phyloP scores from a whole-genome alignment of 2,888 invertebrate genomes.

The Chymomyza amoena region DNA sequence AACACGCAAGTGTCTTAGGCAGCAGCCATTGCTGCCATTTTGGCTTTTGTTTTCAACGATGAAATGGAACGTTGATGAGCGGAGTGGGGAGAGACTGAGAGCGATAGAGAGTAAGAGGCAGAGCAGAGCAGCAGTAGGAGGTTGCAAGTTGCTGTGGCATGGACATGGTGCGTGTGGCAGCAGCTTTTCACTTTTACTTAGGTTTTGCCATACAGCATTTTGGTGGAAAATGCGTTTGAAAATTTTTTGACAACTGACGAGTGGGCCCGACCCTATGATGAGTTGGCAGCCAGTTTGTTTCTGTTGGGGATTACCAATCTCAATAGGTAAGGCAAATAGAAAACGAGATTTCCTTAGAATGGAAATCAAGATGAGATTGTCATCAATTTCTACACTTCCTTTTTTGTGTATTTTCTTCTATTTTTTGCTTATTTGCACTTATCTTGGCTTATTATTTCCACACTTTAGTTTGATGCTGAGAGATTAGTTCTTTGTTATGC shows the following conservation, averaged over 20 bases:
- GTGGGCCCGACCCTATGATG: conserved; percentile 16
- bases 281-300: neutral
- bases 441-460: neutral
- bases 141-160: conserved; percentile 9
- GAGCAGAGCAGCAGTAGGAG: conserved; percentile 6
- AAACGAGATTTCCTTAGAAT: neutral
- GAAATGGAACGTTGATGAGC: neutral
- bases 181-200: conserved; percentile 50
- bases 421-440: neutral
- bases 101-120: conserved; percentile 7
- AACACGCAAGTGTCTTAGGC: conserved; percentile 53
- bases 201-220: conserved; percentile 30
- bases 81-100: neutral
- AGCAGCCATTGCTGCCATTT: conserved; percentile 17
- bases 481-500: neutral
- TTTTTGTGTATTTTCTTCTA: neutral
- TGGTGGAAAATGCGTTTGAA: conserved; percentile 45
- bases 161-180: conserved; percentile 50
- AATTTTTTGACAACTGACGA: conserved; percentile 29
- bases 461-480: neutral
- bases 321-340: neutral
- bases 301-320: neutral
- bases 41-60: conserved; percentile 41
- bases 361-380: neutral
- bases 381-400: neutral